Conservation (phyloP, 1,140 invertebrate species). For the Bombyx mandarina region DNA sequence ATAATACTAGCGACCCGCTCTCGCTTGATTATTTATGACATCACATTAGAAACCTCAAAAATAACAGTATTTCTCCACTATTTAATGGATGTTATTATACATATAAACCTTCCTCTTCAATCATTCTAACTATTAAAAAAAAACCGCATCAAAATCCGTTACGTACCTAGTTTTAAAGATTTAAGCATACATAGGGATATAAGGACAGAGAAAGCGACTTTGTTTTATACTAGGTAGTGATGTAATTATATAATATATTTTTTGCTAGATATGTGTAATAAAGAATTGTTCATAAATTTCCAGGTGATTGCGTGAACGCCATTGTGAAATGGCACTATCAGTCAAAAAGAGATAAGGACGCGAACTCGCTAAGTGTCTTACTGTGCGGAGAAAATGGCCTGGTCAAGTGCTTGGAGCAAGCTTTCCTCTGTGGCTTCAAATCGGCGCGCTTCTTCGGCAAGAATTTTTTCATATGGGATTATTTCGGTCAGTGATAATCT, state of each 20-base stretch:
- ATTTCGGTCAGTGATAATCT: slow-evolving; percentile 81
- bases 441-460: slow-evolving; percentile 92
- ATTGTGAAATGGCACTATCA: slow-evolving; percentile 97
- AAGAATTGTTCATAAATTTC: slow-evolving; percentile 16
- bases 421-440: slow-evolving; percentile 94
- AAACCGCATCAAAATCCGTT: too few species aligned
- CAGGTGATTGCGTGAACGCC: slow-evolving; percentile 94
- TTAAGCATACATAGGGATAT: too few species aligned
- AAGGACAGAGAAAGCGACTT: too few species aligned
- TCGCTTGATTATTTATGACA: too few species aligned
- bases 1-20: too few species aligned
- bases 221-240: too few species aligned
- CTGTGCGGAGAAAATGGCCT: slow-evolving; percentile 95
- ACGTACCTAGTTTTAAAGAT: too few species aligned
- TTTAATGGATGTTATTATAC: too few species aligned
- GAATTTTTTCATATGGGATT: slow-evolving; percentile 98
- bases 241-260: neutral
- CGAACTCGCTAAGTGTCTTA: slow-evolving; percentile 90
- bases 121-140: too few species aligned
- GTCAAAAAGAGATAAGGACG: slow-evolving; percentile 83
- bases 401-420: slow-evolving; percentile 93
- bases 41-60: too few species aligned
- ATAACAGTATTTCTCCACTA: too few species aligned
- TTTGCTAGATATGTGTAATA: neutral
- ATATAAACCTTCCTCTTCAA: too few species aligned